A percentile compares a stretch with the other conserved stretches of the same genome.
Conservation (phyloP, 2,888 invertebrate species). For the Limulus polyphemus region DNA sequence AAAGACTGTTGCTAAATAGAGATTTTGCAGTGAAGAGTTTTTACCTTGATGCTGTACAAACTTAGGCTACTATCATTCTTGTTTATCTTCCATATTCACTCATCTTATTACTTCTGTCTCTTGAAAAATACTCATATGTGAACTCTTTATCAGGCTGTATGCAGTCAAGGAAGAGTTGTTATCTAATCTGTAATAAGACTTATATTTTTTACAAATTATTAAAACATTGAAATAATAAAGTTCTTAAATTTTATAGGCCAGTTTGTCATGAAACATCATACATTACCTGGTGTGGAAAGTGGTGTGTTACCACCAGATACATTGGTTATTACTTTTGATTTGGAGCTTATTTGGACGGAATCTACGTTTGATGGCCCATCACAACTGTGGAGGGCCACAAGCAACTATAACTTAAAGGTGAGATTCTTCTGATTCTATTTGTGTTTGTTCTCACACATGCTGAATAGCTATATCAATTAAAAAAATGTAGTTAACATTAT, state of each 20-base stretch:
- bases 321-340: conserved; percentile 33
- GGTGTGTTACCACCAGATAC: conserved; percentile 32
- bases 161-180: neutral
- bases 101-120: too few species aligned
- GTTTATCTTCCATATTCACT: too few species aligned
- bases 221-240: neutral
- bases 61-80: too few species aligned
- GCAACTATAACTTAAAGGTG: conserved; percentile 36
- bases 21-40: too few species aligned
- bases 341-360: conserved; percentile 37
- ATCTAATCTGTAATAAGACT: neutral
- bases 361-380: conserved; percentile 38
- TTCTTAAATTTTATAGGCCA: conserved; percentile 29
- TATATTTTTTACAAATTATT: neutral
- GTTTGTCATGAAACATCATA: conserved; percentile 35
- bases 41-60: too few species aligned
- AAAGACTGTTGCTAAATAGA: too few species aligned
- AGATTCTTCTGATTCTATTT: neutral
- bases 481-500: too few species aligned
- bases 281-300: conserved; percentile 32
- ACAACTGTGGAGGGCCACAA: conserved; percentile 39
- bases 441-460: too few species aligned
- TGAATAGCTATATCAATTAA: too few species aligned
- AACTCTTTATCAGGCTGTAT: neutral
- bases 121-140: neutral